Base-by-base conservation (phyloP, 2,113 vertebrate genomes). In the Pogonocichla stellata region DNA sequence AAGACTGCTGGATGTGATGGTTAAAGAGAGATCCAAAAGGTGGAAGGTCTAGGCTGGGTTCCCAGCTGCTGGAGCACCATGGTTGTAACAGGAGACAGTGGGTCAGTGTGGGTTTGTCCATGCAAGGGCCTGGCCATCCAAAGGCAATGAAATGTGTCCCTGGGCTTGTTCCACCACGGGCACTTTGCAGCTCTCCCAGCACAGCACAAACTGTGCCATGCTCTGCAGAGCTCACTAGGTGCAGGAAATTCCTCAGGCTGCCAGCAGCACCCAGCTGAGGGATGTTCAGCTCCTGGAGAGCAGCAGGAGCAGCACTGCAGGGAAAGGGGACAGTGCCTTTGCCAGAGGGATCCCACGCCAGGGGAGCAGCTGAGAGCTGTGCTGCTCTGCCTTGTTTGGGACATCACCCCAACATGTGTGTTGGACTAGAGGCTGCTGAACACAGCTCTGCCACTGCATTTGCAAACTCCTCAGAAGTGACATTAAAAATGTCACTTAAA, bases 1-100 rank as follows among this genome's bases (percentile, higher is more conserved):
- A 79, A 56, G 6, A 0, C 31, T 65, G 25, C 0, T n/a, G 66
- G 22, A 11, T 31, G 19, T 26, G 62, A 7, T 6, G 43, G 16
- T 6, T 47, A 64, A 50, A 48, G 33, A 60, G n/a, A 53, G 8
- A 56, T 50, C 23, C 10, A 24, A 47, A 13, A 64, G 20, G 17
- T 10, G 20, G n/a, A 36, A 78, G 33, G 24, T 64, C 15, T 23
- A 6, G 38, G 40, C 26, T 79, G 48, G 14, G 3, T n/a, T 58
- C 61, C 51, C 40, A 66, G 19, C 14, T 88, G 50, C 31, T n/a
- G 17, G 48, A 48, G 16, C 26, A 54, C 36, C 3, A 4, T 3
- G 2, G 23, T 28, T 34, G 3, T 38, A 2, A 2, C 0, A 45
- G 47, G 14, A 72, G n/a, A 72, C 67, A 31, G 6, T 20, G 24